Conservation (phyloP, 2,888 invertebrate species). For the Leucophenga maculata region DNA sequence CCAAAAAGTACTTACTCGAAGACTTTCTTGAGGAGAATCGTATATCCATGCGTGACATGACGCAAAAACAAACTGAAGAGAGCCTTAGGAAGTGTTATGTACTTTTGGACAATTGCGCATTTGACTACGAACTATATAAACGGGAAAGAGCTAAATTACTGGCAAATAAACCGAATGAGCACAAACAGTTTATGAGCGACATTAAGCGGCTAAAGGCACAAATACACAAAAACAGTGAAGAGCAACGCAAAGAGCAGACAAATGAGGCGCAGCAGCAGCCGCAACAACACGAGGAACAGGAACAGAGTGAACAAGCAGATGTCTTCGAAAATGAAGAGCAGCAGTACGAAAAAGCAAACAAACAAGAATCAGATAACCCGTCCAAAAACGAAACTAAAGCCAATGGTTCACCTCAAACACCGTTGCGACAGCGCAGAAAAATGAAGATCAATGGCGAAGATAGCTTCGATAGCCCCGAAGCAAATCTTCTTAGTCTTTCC, state of each 20-base stretch:
- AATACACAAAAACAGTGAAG: slow-evolving; percentile 64
- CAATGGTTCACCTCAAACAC: slow-evolving; percentile 9
- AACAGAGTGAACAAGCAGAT: slow-evolving; percentile 2
- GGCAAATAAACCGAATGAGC: slow-evolving; percentile 58
- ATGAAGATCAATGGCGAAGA: not conserved
- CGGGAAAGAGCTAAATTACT: slow-evolving; percentile 60
- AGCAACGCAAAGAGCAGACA: slow-evolving; percentile 56
- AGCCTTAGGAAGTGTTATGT: slow-evolving; percentile 64
- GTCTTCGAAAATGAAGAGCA: slow-evolving; percentile 16
- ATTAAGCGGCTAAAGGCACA: slow-evolving; percentile 68
- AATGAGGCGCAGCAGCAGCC: slow-evolving; percentile 27
- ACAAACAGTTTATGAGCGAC: slow-evolving; percentile 68
- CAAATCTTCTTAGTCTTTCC: slow-evolving; percentile 58
- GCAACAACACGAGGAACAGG: slow-evolving; percentile 34
- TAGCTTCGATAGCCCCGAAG: slow-evolving; percentile 11
- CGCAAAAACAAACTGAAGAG: slow-evolving; percentile 67
- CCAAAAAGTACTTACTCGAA: slow-evolving; percentile 75
- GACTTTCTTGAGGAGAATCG: slow-evolving; percentile 73
- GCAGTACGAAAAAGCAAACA: too few species aligned
- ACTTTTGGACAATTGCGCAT: slow-evolving; percentile 65
- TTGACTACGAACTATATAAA: slow-evolving; percentile 70
- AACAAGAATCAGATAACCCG: slow-evolving; percentile 37
- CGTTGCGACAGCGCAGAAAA: slow-evolving; percentile 32
- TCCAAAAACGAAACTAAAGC: slow-evolving; percentile 32
- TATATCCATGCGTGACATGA: slow-evolving; percentile 68